Evolutionary conservation across 2,797 vertebrate genomes (phyloP), one percentile per base, ranked within the genome.

Genomic region (Pitangus sulphuratus): DNA sequence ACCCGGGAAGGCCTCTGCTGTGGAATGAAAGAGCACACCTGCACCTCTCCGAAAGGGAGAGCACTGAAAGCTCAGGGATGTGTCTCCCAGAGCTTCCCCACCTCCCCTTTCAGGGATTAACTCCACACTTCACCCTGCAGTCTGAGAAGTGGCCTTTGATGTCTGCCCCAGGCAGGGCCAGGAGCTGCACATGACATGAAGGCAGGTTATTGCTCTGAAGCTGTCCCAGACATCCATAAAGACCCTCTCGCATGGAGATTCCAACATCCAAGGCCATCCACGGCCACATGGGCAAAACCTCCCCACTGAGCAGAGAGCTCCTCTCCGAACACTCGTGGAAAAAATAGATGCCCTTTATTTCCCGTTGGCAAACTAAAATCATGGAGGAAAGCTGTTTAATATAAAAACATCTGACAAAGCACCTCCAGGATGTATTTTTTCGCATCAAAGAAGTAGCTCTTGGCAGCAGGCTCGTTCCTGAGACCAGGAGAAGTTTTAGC

Each of bases 351-450:
- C 75, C 37, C 72, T 97, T 95, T 76, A 78, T 92, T 97, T 96
- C 96, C 97, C 93, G 2, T 11, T 92, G 96, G 97, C 90, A 70
- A 96, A 95, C 74, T 40, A 51, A 58, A 90, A 89, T 86, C 68
- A 92, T 1, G 69, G 93, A 97, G 82, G 91, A 74, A 97, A 97
- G 96, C 97, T 95, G 95, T 98, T 98, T 98, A 91, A 95, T 97
- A 90, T 93, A 93, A 98, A 98, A 98, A 97, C 96, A 97, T 97
- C 96, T 97, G 97, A 98, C 97, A 94, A 97, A 97, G 97, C 92
- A 96, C 97, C 97, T 98, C 96, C 96, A 96, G 97, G 97, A 97
- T 97, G 95, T 96, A 94, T 94, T 97, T 98, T 98, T 97, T 97
- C 97, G 95, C 96, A 97, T 97, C 95, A 96, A 97, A 98, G 97